phyloP scores from a whole-genome alignment of 2,888 invertebrate species.

The Glaucopsyche alexis region DNA sequence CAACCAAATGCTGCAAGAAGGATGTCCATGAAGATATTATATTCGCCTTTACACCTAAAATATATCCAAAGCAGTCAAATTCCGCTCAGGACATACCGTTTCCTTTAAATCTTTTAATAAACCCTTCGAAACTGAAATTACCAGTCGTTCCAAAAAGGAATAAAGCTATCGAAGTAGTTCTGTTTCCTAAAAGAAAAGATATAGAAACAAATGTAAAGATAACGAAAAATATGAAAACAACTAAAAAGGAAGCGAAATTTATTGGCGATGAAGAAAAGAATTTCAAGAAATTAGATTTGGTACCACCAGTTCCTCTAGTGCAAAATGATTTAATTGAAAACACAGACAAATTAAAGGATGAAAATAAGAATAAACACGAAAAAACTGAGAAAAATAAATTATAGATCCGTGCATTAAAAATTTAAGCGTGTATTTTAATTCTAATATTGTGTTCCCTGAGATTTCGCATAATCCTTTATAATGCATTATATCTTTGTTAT shows the following conservation, averaged over 20 bases:
- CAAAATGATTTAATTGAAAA: constrained; percentile 56
- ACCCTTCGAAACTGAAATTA: constrained; percentile 44
- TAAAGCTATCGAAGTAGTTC: constrained; percentile 60
- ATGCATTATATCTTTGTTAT: too few relatives aligned
- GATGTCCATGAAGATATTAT: neutral
- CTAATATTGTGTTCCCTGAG: too few relatives aligned
- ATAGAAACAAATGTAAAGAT: constrained; percentile 37
- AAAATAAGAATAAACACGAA: constrained; percentile 40
- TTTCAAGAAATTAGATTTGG: constrained; percentile 32
- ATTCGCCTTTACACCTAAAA: neutral
- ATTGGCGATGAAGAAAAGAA: constrained; percentile 52
- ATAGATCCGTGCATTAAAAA: neutral
- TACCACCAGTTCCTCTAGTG: constrained; percentile 39
- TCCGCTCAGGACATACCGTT: constrained; percentile 38
- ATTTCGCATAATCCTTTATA: neutral
- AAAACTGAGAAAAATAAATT: neutral
- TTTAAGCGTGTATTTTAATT: too few relatives aligned
- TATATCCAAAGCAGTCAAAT: neutral
- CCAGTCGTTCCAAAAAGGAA: constrained; percentile 45
- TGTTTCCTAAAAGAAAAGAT: constrained; percentile 62
- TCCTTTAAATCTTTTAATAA: constrained; percentile 51
- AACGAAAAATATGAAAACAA: constrained; percentile 42
- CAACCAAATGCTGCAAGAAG: constrained; percentile 5
- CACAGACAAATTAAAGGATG: constrained; percentile 36
- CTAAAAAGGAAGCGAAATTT: constrained; percentile 53